Conservation (phyloP, 2,113 vertebrate species). For the Limnothrissa miodon region DNA sequence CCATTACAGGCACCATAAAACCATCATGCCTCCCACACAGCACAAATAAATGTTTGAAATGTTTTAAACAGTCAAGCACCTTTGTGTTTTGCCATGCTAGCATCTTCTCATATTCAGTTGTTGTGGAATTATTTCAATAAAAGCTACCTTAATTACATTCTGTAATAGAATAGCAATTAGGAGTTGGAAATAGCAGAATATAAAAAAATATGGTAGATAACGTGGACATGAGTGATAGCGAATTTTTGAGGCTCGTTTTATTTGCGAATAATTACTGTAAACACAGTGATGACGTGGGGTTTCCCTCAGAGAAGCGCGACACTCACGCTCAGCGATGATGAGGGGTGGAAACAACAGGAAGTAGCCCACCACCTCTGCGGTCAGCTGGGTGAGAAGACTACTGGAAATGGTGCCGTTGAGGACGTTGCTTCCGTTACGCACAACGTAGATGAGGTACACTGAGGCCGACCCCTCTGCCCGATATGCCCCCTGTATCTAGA, state of each 20-base stretch:
- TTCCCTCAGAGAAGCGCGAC: background rate
- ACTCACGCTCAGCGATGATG: constrained; percentile 95
- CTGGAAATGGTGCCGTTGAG: constrained; percentile 91
- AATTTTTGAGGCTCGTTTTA: no score
- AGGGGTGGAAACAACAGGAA: constrained; percentile 93
- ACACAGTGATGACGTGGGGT: background rate
- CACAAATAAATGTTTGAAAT: background rate
- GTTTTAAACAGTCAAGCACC: background rate
- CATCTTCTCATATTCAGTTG: background rate
- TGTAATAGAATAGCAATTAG: background rate
- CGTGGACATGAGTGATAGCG: background rate
- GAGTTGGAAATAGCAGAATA: background rate
- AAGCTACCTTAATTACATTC: background rate
- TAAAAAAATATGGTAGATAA: background rate
- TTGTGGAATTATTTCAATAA: background rate
- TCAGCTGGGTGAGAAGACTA: constrained; percentile 90
- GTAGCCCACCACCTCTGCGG: constrained; percentile 93
- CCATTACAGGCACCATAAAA: background rate
- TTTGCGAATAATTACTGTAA: background rate
- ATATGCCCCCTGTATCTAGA: constrained; percentile 86
- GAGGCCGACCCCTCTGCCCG: constrained; percentile 76
- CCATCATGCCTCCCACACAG: background rate
- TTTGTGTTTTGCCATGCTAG: background rate
- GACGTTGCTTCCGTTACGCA: constrained; percentile 82
- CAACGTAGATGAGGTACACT: constrained; percentile 87